Evolutionary conservation across 2,113 vertebrate species (phyloP).

Genomic region (Hiodon alosoides): DNA sequence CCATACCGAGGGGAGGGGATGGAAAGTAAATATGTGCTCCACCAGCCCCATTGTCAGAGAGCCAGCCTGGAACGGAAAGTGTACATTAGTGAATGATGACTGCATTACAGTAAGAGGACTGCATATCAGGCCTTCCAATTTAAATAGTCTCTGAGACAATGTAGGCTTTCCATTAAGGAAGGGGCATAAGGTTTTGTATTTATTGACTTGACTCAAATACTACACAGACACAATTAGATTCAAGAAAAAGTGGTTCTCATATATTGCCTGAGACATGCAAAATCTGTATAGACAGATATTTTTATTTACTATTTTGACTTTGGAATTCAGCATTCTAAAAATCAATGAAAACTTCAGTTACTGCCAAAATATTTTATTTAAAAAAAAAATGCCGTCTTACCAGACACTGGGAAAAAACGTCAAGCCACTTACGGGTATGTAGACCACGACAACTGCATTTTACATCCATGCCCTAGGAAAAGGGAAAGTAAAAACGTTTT

Average conservation of each 20-base stretch:
- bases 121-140: neutral
- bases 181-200: too few relatives aligned
- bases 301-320: too few relatives aligned
- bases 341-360: too few relatives aligned
- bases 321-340: too few relatives aligned
- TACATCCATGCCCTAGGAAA: neutral
- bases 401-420: neutral
- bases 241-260: too few relatives aligned
- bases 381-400: too few relatives aligned
- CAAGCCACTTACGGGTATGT: neutral
- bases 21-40: neutral
- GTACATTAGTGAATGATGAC: slow-evolving; percentile 10
- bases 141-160: neutral
- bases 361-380: too few relatives aligned
- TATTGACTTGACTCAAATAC: too few relatives aligned
- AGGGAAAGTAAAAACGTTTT: neutral
- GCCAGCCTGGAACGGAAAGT: neutral
- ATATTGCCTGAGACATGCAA: too few relatives aligned
- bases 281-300: too few relatives aligned
- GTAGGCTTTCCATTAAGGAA: too few relatives aligned
- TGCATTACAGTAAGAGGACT: slow-evolving; percentile 5
- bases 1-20: neutral
- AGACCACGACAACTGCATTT: neutral
- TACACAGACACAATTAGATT: too few relatives aligned
- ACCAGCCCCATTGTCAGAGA: neutral